Evolutionary conservation across 2,113 vertebrate genomes (phyloP).

Genomic region (Chitala chitala): DNA sequence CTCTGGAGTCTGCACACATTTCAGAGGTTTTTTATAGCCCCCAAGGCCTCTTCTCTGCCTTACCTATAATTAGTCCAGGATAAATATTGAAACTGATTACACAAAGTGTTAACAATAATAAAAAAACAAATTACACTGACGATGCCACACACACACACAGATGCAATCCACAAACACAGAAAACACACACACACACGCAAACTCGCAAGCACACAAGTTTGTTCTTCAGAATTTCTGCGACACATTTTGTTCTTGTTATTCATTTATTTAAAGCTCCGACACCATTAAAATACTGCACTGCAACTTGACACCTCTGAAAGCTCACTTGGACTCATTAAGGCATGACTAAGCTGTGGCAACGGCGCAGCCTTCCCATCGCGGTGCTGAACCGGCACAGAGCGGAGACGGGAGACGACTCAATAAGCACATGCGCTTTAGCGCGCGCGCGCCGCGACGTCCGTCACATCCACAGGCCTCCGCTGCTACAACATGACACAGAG

Average conservation of each 20-base stretch:
- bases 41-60: slow-evolving; percentile 55
- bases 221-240: too few species aligned
- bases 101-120: slow-evolving; percentile 55
- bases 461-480: too few species aligned
- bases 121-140: slow-evolving; percentile 51
- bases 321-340: slow-evolving; percentile 44
- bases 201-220: neutral
- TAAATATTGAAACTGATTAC: slow-evolving; percentile 66
- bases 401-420: too few species aligned
- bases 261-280: too few species aligned
- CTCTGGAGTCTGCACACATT: slow-evolving; percentile 92
- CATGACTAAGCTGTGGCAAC: slow-evolving; percentile 44
- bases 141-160: neutral
- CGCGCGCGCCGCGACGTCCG: too few species aligned
- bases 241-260: neutral
- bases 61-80: slow-evolving; percentile 70
- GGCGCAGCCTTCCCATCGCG: slow-evolving; percentile 33
- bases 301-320: too few species aligned
- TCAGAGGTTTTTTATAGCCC: slow-evolving; percentile 89
- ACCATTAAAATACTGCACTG: slow-evolving; percentile 36
- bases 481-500: too few species aligned
- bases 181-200: neutral
- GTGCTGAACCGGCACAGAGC: slow-evolving; percentile 24
- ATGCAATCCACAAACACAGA: neutral
- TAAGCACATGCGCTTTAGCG: too few species aligned